Evolutionary conservation across 2,113 vertebrate species (phyloP).

Genomic region (Rhodinocichla rosea): DNA sequence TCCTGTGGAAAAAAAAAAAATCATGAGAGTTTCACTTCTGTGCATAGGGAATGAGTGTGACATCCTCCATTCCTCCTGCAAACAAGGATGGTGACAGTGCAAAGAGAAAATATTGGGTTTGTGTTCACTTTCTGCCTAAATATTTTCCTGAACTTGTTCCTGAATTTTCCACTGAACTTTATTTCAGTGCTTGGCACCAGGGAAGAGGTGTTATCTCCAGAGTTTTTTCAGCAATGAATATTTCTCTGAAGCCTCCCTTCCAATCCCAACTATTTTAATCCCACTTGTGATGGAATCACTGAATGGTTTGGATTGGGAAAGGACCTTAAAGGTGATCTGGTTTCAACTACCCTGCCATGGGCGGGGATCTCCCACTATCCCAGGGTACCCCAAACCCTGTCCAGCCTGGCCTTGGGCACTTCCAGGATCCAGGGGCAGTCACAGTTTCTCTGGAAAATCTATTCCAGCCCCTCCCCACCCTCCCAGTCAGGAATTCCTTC

Average conservation of each 20-base stretch:
- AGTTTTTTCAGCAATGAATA: background rate
- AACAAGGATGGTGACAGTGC: fast-evolving
- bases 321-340: too few species aligned
- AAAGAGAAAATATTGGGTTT: fast-evolving
- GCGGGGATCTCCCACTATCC: fast-evolving
- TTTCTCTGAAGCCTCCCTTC: background rate
- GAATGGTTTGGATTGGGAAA: background rate
- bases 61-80: background rate
- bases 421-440: background rate
- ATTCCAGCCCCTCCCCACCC: fast-evolving
- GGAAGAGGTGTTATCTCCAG: fast-evolving
- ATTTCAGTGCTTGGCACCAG: background rate
- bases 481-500: background rate
- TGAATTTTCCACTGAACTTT: background rate
- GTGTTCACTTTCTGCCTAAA: fast-evolving
- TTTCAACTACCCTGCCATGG: background rate
- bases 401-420: background rate
- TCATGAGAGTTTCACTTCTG: background rate
- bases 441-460: fast-evolving
- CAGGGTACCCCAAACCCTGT: fast-evolving
- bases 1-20: fast-evolving
- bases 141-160: too few species aligned
- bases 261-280: background rate
- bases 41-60: background rate
- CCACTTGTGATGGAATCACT: fast-evolving